phyloP scores from a whole-genome alignment of 2,113 vertebrate genomes.

The Craseonycteris thonglongyai region DNA sequence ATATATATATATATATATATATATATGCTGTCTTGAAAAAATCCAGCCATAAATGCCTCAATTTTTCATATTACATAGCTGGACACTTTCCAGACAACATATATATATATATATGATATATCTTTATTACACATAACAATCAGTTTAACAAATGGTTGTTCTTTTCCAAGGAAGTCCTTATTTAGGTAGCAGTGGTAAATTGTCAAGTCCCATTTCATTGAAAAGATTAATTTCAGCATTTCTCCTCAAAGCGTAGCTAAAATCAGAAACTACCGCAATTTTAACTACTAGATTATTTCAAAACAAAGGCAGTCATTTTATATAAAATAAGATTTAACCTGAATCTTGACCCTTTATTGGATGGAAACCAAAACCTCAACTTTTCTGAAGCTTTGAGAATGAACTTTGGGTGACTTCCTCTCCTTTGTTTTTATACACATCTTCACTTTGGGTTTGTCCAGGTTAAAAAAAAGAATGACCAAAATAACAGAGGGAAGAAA shows the following conservation, averaged over 20 bases:
- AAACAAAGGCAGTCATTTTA: conserved; percentile 41
- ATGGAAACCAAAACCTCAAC: conserved; percentile 49
- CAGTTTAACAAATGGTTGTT: neutral
- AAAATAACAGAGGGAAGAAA: conserved; percentile 19
- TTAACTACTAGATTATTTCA: conserved; percentile 28
- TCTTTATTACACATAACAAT: neutral
- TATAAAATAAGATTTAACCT: conserved; percentile 64
- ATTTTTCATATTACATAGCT: no score
- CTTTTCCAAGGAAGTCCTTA: neutral
- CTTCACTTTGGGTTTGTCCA: conserved; percentile 5
- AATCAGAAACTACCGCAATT: neutral
- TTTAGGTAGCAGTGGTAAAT: conserved; percentile 16
- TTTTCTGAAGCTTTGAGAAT: conserved; percentile 38
- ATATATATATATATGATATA: no score
- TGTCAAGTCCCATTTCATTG: neutral
- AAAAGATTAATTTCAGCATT: conserved; percentile 49
- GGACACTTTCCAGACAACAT: no score
- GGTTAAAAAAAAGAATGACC: neutral
- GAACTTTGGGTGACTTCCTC: conserved; percentile 3
- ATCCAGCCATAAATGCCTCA: no score
- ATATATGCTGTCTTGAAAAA: no score
- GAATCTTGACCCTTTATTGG: conserved; percentile 34
- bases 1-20: no score
- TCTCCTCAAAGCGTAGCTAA: conserved; percentile 22
- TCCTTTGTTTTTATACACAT: conserved; percentile 39